Conservation (phyloP, 2,113 vertebrate species). For the Steatornis caripensis region DNA sequence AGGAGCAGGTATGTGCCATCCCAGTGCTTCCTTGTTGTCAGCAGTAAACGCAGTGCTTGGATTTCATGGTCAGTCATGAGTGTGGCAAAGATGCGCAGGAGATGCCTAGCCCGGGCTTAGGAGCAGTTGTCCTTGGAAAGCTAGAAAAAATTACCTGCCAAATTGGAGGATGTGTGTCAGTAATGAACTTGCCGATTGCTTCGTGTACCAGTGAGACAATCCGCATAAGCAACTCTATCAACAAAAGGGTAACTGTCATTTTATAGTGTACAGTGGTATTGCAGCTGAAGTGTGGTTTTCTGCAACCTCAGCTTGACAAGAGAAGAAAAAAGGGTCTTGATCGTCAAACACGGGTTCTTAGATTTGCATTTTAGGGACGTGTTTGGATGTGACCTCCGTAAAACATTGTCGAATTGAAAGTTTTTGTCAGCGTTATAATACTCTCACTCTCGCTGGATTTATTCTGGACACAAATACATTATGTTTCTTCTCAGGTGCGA, state of each 20-base stretch:
- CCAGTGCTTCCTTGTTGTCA: neutral
- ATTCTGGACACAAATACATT: neutral
- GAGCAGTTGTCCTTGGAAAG: neutral
- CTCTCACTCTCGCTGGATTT: neutral
- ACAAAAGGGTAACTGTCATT: neutral
- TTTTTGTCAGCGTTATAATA: neutral
- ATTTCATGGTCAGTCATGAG: neutral
- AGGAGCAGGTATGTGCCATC: conserved; percentile 76
- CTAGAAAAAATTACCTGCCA: neutral
- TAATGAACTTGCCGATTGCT: neutral
- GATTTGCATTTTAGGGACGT: neutral
- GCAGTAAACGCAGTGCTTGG: neutral
- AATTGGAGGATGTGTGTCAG: neutral
- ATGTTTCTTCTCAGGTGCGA: neutral
- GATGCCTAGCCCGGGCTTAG: neutral
- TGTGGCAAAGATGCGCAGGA: neutral
- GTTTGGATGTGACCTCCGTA: neutral
- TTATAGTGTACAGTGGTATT: neutral
- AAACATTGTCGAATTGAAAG: neutral
- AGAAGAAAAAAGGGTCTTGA: neutral
- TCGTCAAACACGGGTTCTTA: neutral
- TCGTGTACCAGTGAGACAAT: neutral
- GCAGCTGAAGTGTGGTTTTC: neutral
- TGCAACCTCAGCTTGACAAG: neutral
- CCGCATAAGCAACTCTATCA: neutral